Conservation (phyloP, 2,888 invertebrate genomes). For the Drosophila nr. perissopoda region DNA sequence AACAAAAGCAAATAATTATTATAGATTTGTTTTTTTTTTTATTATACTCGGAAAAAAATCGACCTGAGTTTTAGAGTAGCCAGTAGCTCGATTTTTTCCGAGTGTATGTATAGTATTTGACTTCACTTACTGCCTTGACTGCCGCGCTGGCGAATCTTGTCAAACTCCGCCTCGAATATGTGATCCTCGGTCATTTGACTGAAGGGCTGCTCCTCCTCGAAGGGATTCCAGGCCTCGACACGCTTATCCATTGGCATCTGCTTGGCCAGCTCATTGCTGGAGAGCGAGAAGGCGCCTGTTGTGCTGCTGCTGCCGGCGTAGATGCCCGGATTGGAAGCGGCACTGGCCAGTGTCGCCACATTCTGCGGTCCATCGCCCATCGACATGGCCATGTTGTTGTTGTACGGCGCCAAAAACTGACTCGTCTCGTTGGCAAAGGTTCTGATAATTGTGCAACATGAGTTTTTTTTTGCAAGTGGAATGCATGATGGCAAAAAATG, state of each 20-base stretch:
- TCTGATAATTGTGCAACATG: slow-evolving; percentile 84
- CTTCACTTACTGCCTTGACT: slow-evolving; percentile 89
- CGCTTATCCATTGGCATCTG: slow-evolving; percentile 79
- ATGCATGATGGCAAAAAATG: slow-evolving; percentile 8
- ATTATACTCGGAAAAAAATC: background rate
- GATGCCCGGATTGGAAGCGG: slow-evolving; percentile 82
- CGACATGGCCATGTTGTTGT: slow-evolving; percentile 80
- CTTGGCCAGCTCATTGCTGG: slow-evolving; percentile 82
- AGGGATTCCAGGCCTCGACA: slow-evolving; percentile 93
- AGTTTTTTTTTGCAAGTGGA: slow-evolving; percentile 25
- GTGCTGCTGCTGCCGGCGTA: slow-evolving; percentile 67
- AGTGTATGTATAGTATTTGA: too few relatives aligned
- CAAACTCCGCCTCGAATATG: slow-evolving; percentile 93
- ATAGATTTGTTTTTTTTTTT: background rate
- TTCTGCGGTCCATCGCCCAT: slow-evolving; percentile 63
- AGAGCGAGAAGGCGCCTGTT: slow-evolving; percentile 72
- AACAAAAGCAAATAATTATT: slow-evolving; percentile 1
- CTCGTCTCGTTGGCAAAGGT: slow-evolving; percentile 90
- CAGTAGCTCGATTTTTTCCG: too few relatives aligned
- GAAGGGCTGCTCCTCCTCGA: slow-evolving; percentile 91
- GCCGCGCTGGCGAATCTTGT: slow-evolving; percentile 91
- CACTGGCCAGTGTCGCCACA: slow-evolving; percentile 57
- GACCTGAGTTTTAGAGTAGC: background rate
- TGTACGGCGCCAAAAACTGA: slow-evolving; percentile 90
- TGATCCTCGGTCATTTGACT: slow-evolving; percentile 92